phyloP scores from a whole-genome alignment of 2,797 vertebrate species.

The Parauchenoglanis ngamensis region DNA sequence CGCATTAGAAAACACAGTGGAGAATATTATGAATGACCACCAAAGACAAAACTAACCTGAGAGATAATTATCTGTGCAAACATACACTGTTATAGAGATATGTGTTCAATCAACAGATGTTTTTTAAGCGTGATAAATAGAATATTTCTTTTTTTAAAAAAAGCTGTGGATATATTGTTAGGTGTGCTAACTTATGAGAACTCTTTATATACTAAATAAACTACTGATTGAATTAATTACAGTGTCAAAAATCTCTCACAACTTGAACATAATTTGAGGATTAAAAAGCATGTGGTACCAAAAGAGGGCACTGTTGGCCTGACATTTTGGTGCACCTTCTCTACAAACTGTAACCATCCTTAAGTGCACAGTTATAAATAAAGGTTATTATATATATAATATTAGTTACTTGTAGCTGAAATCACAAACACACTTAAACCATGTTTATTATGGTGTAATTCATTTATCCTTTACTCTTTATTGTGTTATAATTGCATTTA shows the following conservation, averaged over 20 bases:
- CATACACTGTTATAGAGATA: constrained; percentile 28
- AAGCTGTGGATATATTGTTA: constrained; percentile 42
- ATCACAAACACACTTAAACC: background rate
- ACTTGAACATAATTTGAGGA: background rate
- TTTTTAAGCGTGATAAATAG: constrained; percentile 16
- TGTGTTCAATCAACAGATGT: constrained; percentile 22
- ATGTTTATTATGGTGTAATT: background rate
- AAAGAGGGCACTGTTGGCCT: constrained; percentile 42
- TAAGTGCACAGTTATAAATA: background rate
- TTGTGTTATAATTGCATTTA: background rate
- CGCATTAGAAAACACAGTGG: background rate
- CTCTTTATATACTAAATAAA: constrained; percentile 57
- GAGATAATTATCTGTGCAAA: constrained; percentile 21
- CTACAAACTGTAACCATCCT: background rate
- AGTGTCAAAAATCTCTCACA: background rate
- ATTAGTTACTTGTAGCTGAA: constrained; percentile 2
- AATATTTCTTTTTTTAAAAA: constrained; percentile 25
- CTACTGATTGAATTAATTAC: constrained; percentile 1
- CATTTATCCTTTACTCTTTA: background rate
- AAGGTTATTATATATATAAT: background rate
- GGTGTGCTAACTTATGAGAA: constrained; percentile 49
- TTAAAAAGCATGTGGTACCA: constrained; percentile 8
- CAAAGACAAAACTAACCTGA: background rate
- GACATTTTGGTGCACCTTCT: background rate
- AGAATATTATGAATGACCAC: background rate